phyloP scores from a whole-genome alignment of 1,140 invertebrate species.

The Hypothenemus hampei region DNA sequence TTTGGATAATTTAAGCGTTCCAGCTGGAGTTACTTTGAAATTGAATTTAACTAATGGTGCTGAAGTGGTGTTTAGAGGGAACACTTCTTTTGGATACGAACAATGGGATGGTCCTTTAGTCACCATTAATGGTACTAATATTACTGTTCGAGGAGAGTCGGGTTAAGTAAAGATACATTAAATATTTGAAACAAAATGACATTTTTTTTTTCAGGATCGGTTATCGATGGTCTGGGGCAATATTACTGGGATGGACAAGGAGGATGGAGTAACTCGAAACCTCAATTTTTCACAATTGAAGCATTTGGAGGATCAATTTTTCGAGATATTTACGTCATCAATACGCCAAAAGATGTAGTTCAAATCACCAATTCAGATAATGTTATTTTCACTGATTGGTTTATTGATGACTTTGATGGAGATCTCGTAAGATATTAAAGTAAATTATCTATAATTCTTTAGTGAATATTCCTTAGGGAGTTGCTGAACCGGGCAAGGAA shows the following conservation, averaged over 20 bases:
- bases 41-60: conserved; percentile 16
- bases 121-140: conserved; percentile 18
- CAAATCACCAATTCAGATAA: conserved; percentile 24
- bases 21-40: conserved; percentile 16
- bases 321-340: conserved; percentile 16
- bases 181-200: neutral
- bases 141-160: conserved; percentile 16
- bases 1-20: conserved; percentile 21
- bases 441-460: conserved; percentile 1
- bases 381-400: conserved; percentile 15
- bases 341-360: conserved; percentile 21
- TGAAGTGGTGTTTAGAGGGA: conserved; percentile 23
- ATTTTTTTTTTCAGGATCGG: conserved; percentile 5
- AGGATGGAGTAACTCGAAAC: conserved; percentile 14
- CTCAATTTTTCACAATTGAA: conserved; percentile 21
- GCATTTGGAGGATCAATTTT: conserved; percentile 19
- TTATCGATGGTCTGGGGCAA: conserved; percentile 16
- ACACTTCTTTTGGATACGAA: conserved; percentile 14
- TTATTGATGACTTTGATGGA: conserved; percentile 21
- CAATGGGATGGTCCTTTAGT: conserved; percentile 21
- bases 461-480: conserved; percentile 6
- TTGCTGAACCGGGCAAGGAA: conserved; percentile 9
- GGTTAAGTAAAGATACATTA: neutral
- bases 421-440: conserved; percentile 25
- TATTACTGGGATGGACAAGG: conserved; percentile 23